Evolutionary conservation across 2,113 vertebrate species (phyloP).

Genomic region (Gadus macrocephalus): DNA sequence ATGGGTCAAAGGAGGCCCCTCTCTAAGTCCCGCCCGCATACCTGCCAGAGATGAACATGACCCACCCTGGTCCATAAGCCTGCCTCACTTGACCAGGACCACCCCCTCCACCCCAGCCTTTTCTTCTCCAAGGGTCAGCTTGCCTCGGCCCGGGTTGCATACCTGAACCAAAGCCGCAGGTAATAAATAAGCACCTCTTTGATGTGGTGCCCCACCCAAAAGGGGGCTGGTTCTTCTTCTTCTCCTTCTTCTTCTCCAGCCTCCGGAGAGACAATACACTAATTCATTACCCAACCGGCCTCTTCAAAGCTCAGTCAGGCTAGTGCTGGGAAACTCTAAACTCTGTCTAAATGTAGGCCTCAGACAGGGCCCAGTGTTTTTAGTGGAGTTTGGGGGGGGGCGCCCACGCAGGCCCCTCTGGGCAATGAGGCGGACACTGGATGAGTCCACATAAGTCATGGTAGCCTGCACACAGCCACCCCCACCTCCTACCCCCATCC

Average conservation of each 20-base stretch:
- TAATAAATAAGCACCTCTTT: constrained; percentile 71
- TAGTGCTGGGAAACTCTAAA: constrained; percentile 62
- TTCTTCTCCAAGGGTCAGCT: constrained; percentile 47
- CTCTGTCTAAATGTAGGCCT: constrained; percentile 29
- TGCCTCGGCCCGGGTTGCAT: constrained; percentile 60
- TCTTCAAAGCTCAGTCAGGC: constrained; percentile 66
- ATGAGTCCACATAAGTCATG: constrained; percentile 69
- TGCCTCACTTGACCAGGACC: constrained; percentile 2
- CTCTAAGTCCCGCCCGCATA: too few species aligned
- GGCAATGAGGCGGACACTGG: constrained; percentile 63
- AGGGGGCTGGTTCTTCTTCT: constrained; percentile 24
- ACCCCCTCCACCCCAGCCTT: not conserved
- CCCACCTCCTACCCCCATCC: constrained; percentile 60
- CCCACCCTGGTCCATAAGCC: not conserved
- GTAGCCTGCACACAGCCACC: constrained; percentile 57
- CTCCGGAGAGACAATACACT: constrained; percentile 53
- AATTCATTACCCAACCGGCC: constrained; percentile 69
- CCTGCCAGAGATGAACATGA: too few species aligned
- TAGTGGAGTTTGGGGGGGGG: constrained; percentile 31
- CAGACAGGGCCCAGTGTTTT: constrained; percentile 51
- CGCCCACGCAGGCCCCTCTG: constrained; percentile 52
- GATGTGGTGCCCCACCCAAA: constrained; percentile 69
- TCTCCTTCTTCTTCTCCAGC: constrained; percentile 14
- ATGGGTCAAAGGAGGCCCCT: too few species aligned
- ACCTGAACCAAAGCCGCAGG: constrained; percentile 56